Evolutionary conservation across 1,140 invertebrate genomes (phyloP).

Genomic region (Leptoteleia sp.): DNA sequence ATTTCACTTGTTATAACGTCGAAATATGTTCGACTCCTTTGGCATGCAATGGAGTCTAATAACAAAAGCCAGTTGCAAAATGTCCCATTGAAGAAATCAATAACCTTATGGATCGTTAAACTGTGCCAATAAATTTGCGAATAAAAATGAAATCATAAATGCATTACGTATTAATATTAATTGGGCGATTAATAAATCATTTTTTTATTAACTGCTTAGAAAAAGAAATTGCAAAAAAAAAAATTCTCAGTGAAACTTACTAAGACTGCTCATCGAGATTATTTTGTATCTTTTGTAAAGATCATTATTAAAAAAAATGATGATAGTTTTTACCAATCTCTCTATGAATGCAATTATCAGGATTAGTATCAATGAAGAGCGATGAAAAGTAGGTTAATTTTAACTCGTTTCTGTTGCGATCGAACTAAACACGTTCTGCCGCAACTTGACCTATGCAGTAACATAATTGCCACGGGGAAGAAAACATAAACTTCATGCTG

Average conservation of each 20-base stretch:
- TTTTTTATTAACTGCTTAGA: neutral
- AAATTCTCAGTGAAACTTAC: too few relatives aligned
- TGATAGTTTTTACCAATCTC: too few relatives aligned
- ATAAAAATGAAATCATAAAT: too few relatives aligned
- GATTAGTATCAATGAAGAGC: constrained; percentile 15
- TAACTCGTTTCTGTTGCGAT: constrained; percentile 16
- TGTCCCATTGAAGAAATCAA: constrained; percentile 7
- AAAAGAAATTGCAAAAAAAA: too few relatives aligned
- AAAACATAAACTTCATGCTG: constrained; percentile 7
- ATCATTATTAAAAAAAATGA: too few relatives aligned
- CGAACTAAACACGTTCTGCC: constrained; percentile 21
- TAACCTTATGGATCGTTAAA: too few relatives aligned
- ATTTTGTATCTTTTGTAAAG: too few relatives aligned
- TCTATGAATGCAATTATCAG: neutral
- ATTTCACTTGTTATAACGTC: constrained; percentile 8
- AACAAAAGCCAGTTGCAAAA: neutral
- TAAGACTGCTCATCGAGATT: too few relatives aligned
- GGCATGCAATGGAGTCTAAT: constrained; percentile 4
- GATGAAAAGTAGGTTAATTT: constrained; percentile 14
- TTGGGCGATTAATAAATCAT: too few relatives aligned
- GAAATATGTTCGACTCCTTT: constrained; percentile 2
- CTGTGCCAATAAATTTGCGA: too few relatives aligned
- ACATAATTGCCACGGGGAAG: constrained; percentile 15
- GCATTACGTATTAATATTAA: too few relatives aligned
- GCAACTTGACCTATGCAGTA: constrained; percentile 43